Evolutionary conservation across 2,113 vertebrate genomes (phyloP).

Genomic region (Myxocyprinus asiaticus): DNA sequence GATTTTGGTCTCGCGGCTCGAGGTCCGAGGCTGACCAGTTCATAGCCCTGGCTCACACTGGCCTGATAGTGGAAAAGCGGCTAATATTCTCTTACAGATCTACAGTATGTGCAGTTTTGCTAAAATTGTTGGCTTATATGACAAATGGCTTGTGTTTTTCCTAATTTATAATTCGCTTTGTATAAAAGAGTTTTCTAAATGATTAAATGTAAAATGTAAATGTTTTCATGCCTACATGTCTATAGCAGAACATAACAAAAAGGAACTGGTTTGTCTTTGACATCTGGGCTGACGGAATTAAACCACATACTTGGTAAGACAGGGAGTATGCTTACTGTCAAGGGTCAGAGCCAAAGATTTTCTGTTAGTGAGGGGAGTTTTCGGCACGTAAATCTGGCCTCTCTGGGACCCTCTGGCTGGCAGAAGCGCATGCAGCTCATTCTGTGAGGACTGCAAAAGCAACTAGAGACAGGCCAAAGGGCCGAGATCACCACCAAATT

Average conservation of each 20-base stretch:
- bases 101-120: too few relatives aligned
- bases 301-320: conserved; percentile 38
- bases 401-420: conserved; percentile 31
- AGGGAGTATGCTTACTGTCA: conserved; percentile 43
- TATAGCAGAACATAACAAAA: background rate
- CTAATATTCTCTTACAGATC: too few relatives aligned
- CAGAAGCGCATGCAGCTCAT: background rate
- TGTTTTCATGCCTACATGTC: background rate
- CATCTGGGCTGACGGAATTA: conserved; percentile 29
- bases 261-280: conserved; percentile 30
- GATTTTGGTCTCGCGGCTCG: too few relatives aligned
- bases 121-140: too few relatives aligned
- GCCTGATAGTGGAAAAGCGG: too few relatives aligned
- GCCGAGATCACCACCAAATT: background rate
- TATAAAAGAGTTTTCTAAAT: background rate
- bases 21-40: too few relatives aligned
- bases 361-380: conserved; percentile 41
- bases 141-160: too few relatives aligned
- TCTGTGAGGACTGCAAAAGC: background rate
- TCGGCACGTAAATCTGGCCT: conserved; percentile 36
- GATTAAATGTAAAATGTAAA: background rate
- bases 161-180: background rate
- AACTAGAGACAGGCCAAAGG: conserved; percentile 24
- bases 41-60: too few relatives aligned
- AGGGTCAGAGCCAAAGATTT: conserved; percentile 39